A percentile compares a stretch with the other conserved stretches of the same genome.
Conservation (phyloP, 1,140 invertebrate genomes). For the Laupala kohalensis region DNA sequence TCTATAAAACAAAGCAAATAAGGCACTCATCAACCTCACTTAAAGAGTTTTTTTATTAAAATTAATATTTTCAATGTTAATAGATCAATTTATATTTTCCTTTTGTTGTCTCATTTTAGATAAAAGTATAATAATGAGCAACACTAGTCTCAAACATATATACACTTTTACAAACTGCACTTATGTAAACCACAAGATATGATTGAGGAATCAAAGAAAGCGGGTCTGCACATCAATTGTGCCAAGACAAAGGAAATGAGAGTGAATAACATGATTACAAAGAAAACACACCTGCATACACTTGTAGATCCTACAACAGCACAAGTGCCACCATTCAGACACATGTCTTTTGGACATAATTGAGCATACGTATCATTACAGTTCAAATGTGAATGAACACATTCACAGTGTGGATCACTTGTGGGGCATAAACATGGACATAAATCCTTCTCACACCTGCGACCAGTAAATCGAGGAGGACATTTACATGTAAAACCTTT, state of each 20-base stretch:
- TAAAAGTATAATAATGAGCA: background rate
- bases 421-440: conserved; percentile 1
- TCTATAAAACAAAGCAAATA: too few species aligned
- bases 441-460: conserved; percentile 28
- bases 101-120: background rate
- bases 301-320: conserved; percentile 19
- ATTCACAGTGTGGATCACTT: background rate
- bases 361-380: background rate
- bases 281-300: conserved; percentile 26
- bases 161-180: too few species aligned
- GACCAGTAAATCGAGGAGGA: conserved; percentile 27
- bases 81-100: conserved; percentile 1
- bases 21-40: too few species aligned
- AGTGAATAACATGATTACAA: background rate
- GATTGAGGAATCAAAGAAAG: too few species aligned
- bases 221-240: background rate
- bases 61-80: too few species aligned
- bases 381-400: background rate
- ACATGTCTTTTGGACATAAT: conserved; percentile 14
- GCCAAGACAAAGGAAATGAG: background rate
- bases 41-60: conserved; percentile 7
- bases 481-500: conserved; percentile 31
- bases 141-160: background rate
- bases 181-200: background rate
- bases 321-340: conserved; percentile 34